phyloP scores from a whole-genome alignment of 1,140 invertebrate genomes.

The Charaxes varanes region DNA sequence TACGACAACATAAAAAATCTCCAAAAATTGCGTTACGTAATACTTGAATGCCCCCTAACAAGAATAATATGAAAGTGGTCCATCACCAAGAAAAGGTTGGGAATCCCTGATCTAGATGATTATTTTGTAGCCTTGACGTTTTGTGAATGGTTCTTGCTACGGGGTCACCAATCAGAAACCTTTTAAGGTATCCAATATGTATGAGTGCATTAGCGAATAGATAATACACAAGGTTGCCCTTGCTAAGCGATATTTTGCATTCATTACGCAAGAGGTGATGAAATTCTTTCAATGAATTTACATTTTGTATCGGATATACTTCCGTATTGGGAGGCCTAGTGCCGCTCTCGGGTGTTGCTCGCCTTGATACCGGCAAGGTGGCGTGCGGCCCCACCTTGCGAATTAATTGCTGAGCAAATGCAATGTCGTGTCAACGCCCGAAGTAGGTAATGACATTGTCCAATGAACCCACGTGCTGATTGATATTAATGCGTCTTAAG shows the following conservation, averaged over 20 bases:
- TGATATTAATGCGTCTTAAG: slow-evolving; percentile 6
- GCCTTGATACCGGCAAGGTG: slow-evolving; percentile 24
- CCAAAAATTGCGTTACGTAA: no score
- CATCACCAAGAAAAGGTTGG: no score
- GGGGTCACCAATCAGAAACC: no score
- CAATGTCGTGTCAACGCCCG: slow-evolving; percentile 27
- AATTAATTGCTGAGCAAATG: slow-evolving; percentile 25
- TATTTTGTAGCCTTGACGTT: no score
- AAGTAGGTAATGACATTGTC: slow-evolving; percentile 19
- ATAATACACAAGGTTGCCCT: no score
- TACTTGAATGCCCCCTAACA: no score
- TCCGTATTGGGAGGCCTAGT: slow-evolving; percentile 15
- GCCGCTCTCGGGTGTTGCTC: slow-evolving; percentile 11
- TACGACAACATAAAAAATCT: no score
- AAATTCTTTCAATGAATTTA: slow-evolving; percentile 8
- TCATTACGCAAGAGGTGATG: slow-evolving; percentile 9
- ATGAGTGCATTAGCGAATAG: no score
- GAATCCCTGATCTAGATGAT: no score
- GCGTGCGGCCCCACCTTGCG: slow-evolving; percentile 13
- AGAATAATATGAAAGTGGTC: no score
- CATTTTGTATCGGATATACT: slow-evolving; percentile 13
- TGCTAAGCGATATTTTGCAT: neutral
- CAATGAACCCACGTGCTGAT: slow-evolving; percentile 5
- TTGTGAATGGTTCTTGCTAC: no score
- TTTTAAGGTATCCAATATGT: no score